Evolutionary conservation across 1,140 invertebrate genomes (phyloP), one percentile per base, ranked within the genome.

Genomic region (Meloidogyne hapla): DNA sequence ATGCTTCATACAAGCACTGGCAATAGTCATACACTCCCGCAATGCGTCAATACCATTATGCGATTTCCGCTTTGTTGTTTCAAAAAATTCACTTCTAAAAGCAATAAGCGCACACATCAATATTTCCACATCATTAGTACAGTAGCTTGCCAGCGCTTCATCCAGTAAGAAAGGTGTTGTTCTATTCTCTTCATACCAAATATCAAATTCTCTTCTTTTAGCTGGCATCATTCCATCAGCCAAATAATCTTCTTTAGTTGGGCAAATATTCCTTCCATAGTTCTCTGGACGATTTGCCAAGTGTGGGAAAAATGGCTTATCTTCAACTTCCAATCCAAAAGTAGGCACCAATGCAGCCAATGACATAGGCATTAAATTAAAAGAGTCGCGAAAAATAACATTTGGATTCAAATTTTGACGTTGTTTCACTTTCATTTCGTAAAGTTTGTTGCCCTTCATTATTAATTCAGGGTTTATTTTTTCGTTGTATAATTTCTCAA

Each of bases 211-310:
- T 45, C 21, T 38, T n/a, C 75, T 2, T 38, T 72, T 75, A 4
- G 76, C 74, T 6, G 74, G 75, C 18, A 75, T 62, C 74, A 75
- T 75, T 21, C 69, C 74, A 10, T 77, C 62, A 18, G 75, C 75
- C 1, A 75, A 9, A 21, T 75, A 75, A 12, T 75, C 74, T 5
- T 62, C 74, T 9, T 40, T 21, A 21, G 33, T 5, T 0, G 67
- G 69, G 9, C 1, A n/a, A 23, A 75, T 73, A 10, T 56, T 28
- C 23, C n/a, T 23, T 5, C 38, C 68, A n/a, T 70, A 70, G 18
- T 70, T 70, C 1, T 15, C 6, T n/a, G 26, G 42, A 4, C 15
- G 23, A n/a, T 70, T 70, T 1, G 68, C 38, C 15, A 70, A 1
- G 21, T 70, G 68, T 0, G 68, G 68, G n/a, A 70, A 70, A 21